Base-by-base conservation (phyloP, 2,113 vertebrate genomes). In the Numida meleagris region DNA sequence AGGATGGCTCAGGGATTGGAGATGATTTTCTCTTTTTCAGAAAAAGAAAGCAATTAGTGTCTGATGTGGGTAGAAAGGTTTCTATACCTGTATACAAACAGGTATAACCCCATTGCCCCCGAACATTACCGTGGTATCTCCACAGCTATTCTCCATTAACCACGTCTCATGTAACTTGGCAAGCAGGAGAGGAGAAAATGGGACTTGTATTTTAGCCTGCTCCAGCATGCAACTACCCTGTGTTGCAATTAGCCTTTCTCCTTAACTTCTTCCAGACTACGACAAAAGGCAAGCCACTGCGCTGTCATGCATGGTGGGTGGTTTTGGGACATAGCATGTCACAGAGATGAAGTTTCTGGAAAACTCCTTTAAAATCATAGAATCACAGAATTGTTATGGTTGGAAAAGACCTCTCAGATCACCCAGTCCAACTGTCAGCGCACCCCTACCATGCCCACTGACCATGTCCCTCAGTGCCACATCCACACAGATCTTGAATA, bases 211-310 rank as follows among this genome's bases (percentile, higher is more conserved):
- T 4, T 75, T 72, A 78, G 55, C 50, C 82, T 91, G 75, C 36
- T 91, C 58, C 2, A 0, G 18, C 33, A 46, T 6, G 59, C 55
- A 79, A 58, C 58, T 84, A 76, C 36, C 25, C 67, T 42, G 23
- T 74, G 23, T n/a, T 77, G 55, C 71, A 93, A 87, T 82, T 84
- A 81, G 40, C 14, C 18, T 82, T 94, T 79, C 78, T 71, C 50
- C 92, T 92, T 90, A 92, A 87, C 85, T 13, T 62, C 34, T 89
- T 87, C 77, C 93, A 90, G 82, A 53, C 31, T 86, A 57, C 57
- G 80, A 43, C 77, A 82, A 71, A 72, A 81, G 40, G 55, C 58
- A 82, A 94, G 84, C 67, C 53, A 68, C 83, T 66, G 67, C 61
- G 40, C 81, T 90, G 66, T 66, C 78, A 77, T 57, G 34, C 0